Evolutionary conservation across 1,140 invertebrate species (phyloP).

Genomic region (Parapsyche elsis): DNA sequence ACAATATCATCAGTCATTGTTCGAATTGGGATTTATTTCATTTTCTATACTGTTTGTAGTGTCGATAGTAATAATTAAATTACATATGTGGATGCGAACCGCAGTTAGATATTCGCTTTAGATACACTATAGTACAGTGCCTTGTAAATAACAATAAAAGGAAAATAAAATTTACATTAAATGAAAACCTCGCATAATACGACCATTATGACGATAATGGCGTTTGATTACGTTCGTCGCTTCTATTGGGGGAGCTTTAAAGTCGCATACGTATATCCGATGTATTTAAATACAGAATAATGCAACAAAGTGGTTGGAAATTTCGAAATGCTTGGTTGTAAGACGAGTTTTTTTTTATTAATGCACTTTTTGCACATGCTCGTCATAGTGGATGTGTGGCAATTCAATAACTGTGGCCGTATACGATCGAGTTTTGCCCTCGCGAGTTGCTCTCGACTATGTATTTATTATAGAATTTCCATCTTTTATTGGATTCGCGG

Average conservation of each 20-base stretch:
- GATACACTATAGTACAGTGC: not conserved
- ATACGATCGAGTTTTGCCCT: not conserved
- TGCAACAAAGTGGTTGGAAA: no score
- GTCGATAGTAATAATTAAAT: no score
- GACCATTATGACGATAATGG: slow-evolving; percentile 39
- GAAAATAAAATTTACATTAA: slow-evolving; percentile 52
- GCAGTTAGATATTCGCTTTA: no score
- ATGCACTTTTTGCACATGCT: no score
- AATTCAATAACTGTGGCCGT: no score
- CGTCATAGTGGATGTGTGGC: no score
- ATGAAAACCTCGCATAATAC: slow-evolving; percentile 46
- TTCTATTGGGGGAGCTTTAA: not conserved
- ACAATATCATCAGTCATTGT: no score
- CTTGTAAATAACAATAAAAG: slow-evolving; percentile 50
- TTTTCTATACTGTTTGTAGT: no score
- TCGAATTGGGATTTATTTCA: no score
- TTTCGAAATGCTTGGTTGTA: no score
- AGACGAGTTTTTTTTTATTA: not conserved
- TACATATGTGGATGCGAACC: no score
- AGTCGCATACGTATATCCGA: not conserved
- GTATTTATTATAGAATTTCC: not conserved
- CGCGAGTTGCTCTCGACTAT: not conserved
- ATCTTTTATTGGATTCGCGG: not conserved
- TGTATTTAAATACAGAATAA: no score
- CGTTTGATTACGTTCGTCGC: slow-evolving; percentile 1